Conservation (phyloP, 2,888 invertebrate genomes). For the Netelia virgata region DNA sequence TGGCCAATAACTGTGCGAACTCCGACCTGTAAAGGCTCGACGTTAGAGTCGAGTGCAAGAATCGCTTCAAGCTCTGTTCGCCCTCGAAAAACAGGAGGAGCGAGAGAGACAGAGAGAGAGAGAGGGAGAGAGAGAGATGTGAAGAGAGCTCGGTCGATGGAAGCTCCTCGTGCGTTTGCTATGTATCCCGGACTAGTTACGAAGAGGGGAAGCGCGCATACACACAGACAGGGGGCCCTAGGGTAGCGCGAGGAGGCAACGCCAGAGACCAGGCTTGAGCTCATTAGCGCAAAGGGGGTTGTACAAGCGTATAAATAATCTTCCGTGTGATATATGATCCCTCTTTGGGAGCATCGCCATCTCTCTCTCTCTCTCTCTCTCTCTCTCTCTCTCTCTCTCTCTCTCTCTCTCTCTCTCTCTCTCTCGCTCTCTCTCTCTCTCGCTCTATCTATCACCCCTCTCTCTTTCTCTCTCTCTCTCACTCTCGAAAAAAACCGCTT, state of each 20-base stretch:
- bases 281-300: conserved; percentile 67
- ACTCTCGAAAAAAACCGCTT: neutral
- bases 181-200: conserved; percentile 42
- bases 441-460: neutral
- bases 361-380: conserved; percentile 20
- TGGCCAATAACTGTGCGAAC: neutral
- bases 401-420: neutral
- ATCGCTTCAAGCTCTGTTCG: conserved; percentile 30
- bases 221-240: neutral
- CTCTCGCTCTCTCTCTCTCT: neutral
- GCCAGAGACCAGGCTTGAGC: conserved; percentile 61
- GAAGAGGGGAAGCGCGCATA: neutral
- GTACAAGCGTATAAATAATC: conserved; percentile 70
- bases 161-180: conserved; percentile 51
- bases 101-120: neutral
- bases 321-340: conserved; percentile 67
- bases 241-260: neutral
- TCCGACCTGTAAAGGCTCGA: neutral
- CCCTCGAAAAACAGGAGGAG: conserved; percentile 61
- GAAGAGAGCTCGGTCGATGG: conserved; percentile 50
- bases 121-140: neutral
- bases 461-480: neutral
- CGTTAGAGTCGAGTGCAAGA: conserved; percentile 24
- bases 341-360: conserved; percentile 46
- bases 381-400: neutral